A percentile compares a stretch with the other conserved stretches of the same genome.
These are phyloP conservation scores for Allophyes oxyacanthae DNA, from an alignment of 2,888 invertebrate species.

Conservation along the genomic window DNA sequence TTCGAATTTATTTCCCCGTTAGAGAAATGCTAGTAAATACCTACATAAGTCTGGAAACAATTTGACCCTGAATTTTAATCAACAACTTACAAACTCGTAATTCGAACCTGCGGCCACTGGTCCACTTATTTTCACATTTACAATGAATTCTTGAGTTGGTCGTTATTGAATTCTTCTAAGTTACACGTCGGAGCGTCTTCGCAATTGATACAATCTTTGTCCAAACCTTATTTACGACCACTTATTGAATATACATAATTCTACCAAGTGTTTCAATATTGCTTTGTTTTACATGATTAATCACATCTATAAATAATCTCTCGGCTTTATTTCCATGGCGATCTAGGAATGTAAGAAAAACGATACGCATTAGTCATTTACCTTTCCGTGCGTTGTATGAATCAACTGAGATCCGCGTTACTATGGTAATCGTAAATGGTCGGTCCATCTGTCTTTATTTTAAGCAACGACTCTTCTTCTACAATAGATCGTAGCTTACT, in stretches of 20 bases:
- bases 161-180: no score
- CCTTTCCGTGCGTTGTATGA: slow-evolving; percentile 17
- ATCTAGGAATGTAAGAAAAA: slow-evolving; percentile 41
- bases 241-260: no score
- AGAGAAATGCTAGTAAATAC: no score
- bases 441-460: slow-evolving; percentile 5
- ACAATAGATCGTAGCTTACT: slow-evolving; percentile 10
- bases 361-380: slow-evolving; percentile 26
- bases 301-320: slow-evolving; percentile 34
- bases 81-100: no score
- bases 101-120: no score
- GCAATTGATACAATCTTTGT: slow-evolving; percentile 3
- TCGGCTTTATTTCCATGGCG: slow-evolving; percentile 19
- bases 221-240: no score
- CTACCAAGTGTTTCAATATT: slow-evolving; percentile 2
- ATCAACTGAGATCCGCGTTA: slow-evolving; percentile 28
- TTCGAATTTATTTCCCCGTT: no score
- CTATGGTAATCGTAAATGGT: slow-evolving; percentile 17
- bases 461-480: slow-evolving; percentile 15
- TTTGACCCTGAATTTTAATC: no score
- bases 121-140: no score
- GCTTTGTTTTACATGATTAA: slow-evolving; percentile 31
- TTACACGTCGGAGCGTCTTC: no score
- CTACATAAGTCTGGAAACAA: no score
- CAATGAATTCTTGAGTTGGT: no score